Percentiles rank a stretch among this genome's conserved stretches.
These are phyloP conservation scores for Spilosoma lubricipeda DNA, from an alignment of 2,888 invertebrate genomes.

Conservation along the genomic window DNA sequence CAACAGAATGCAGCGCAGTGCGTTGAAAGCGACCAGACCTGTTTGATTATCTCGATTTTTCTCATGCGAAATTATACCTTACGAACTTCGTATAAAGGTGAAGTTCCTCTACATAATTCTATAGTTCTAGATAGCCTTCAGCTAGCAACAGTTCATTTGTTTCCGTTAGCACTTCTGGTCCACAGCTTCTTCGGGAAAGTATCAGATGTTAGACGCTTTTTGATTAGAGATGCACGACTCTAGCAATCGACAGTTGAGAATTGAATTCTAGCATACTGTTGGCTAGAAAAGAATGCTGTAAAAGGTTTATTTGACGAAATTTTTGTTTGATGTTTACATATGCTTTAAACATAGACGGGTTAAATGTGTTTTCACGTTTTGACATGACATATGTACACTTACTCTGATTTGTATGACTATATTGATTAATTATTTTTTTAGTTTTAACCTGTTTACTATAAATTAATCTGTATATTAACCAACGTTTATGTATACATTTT, in stretches of 20 bases:
- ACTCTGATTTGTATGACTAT: slow-evolving; percentile 30
- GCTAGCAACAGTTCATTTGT: slow-evolving; percentile 80
- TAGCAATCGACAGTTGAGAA: slow-evolving; percentile 48
- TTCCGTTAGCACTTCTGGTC: slow-evolving; percentile 81
- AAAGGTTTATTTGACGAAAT: slow-evolving; percentile 48
- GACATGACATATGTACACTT: slow-evolving; percentile 35
- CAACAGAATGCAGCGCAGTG: slow-evolving; percentile 78
- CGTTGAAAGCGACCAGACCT: slow-evolving; percentile 79
- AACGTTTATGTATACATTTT: not conserved
- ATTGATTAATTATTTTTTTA: slow-evolving; percentile 57
- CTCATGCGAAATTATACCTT: slow-evolving; percentile 60
- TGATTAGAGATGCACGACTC: slow-evolving; percentile 79
- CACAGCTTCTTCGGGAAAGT: slow-evolving; percentile 73
- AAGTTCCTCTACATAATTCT: slow-evolving; percentile 41
- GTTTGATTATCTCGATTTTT: slow-evolving; percentile 68
- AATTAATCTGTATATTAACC: slow-evolving; percentile 27
- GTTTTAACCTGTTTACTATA: slow-evolving; percentile 50
- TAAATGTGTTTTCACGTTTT: slow-evolving; percentile 65
- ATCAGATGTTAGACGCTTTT: slow-evolving; percentile 73
- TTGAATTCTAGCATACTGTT: slow-evolving; percentile 53
- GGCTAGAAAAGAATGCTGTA: slow-evolving; percentile 58
- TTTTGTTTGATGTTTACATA: slow-evolving; percentile 48
- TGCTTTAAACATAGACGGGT: slow-evolving; percentile 61
- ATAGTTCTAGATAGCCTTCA: slow-evolving; percentile 70
- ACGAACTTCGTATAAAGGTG: slow-evolving; percentile 46